phyloP scores from a whole-genome alignment of 2,113 vertebrate genomes.

The Hippopotamus amphibius region DNA sequence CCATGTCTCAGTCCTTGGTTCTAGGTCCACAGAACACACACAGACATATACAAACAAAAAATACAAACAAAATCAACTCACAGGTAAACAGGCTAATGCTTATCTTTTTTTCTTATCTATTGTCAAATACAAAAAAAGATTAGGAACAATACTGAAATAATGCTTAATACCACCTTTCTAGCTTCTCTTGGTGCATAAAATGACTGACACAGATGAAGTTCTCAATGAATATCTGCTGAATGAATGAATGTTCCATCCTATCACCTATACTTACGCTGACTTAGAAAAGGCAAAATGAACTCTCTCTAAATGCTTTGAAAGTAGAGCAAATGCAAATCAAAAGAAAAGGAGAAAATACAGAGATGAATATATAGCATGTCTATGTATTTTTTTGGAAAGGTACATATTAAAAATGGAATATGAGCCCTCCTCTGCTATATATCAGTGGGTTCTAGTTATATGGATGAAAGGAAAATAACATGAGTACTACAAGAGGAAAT shows the following conservation, averaged over 20 bases:
- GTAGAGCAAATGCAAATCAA: background rate
- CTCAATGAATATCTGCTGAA: background rate
- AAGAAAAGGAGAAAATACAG: background rate
- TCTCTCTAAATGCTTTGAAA: background rate
- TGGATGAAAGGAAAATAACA: constrained; percentile 55
- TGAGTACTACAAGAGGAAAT: background rate
- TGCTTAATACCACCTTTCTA: background rate
- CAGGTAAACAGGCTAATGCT: background rate
- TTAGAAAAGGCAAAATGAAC: background rate
- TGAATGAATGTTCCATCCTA: background rate
- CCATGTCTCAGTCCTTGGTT: background rate
- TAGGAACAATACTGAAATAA: background rate
- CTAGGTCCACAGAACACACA: background rate
- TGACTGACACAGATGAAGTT: background rate
- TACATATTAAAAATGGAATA: background rate
- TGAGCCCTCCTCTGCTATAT: background rate
- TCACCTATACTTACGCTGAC: background rate
- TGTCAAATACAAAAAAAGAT: background rate
- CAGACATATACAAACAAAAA: background rate
- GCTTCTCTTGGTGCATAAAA: background rate
- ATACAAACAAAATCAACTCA: background rate
- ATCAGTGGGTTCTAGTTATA: constrained; percentile 3
- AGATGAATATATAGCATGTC: background rate
- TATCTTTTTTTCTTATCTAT: background rate
- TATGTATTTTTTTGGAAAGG: background rate